Conservation (phyloP, 2,113 vertebrate genomes). For the Campylomormyrus numenius region DNA sequence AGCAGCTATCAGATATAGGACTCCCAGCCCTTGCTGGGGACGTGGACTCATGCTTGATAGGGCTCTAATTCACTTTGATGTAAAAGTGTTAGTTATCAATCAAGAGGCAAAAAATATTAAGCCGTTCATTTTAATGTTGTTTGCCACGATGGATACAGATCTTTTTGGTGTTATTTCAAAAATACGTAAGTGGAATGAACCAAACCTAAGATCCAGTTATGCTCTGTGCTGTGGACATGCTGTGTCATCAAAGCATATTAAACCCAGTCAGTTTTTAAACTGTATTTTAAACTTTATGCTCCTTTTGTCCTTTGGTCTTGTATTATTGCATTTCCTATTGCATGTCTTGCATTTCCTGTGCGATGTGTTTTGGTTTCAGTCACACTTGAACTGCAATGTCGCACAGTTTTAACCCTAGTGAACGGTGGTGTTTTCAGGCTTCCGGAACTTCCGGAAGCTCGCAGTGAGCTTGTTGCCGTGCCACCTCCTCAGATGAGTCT, state of each 20-base stretch:
- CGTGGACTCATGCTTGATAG: neutral
- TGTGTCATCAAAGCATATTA: neutral
- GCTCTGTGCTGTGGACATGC: neutral
- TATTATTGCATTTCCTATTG: neutral
- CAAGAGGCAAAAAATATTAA: neutral
- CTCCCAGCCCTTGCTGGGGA: neutral
- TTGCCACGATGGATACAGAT: neutral
- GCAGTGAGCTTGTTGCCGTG: neutral
- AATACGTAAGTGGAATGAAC: neutral
- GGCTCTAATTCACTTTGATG: neutral
- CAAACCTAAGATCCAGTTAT: neutral
- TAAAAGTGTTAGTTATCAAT: neutral
- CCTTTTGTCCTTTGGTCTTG: neutral
- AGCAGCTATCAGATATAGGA: neutral
- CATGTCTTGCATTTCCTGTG: neutral
- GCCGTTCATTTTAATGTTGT: neutral
- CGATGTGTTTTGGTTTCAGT: neutral
- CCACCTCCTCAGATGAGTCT: constrained; percentile 49
- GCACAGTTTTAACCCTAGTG: constrained; percentile 27
- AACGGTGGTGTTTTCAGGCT: constrained; percentile 49
- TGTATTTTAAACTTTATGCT: neutral
- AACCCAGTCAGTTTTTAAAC: neutral
- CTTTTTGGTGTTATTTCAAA: neutral
- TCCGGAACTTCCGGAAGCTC: constrained; percentile 27
- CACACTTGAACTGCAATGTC: neutral